Percentiles rank a stretch among this genome's conserved stretches.
phyloP scores from a whole-genome alignment of 2,113 vertebrate species.

The Australoheros scitulus region DNA sequence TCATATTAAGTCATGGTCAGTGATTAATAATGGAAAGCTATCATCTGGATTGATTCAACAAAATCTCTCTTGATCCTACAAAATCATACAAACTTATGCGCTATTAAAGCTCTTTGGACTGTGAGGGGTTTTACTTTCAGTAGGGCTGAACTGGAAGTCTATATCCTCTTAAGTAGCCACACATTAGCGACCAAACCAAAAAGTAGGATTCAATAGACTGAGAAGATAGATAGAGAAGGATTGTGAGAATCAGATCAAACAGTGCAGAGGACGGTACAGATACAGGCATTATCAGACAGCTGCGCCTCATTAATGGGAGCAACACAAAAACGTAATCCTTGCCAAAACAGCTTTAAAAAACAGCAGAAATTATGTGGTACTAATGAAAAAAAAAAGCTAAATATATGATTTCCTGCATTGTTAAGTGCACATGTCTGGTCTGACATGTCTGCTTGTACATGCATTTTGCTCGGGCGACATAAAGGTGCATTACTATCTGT shows the following conservation, averaged over 20 bases:
- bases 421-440: slow-evolving; percentile 14
- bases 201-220: slow-evolving; percentile 63
- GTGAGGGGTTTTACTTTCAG: slow-evolving; percentile 67
- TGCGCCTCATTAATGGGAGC: slow-evolving; percentile 60
- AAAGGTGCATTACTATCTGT: slow-evolving; percentile 11
- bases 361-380: slow-evolving; percentile 36
- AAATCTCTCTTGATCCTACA: slow-evolving; percentile 79
- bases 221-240: slow-evolving; percentile 65
- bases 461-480: slow-evolving; percentile 5
- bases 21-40: slow-evolving; percentile 78
- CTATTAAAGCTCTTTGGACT: slow-evolving; percentile 73
- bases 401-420: slow-evolving; percentile 25
- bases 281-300: slow-evolving; percentile 66
- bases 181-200: slow-evolving; percentile 55
- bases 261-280: slow-evolving; percentile 53
- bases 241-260: slow-evolving; percentile 68
- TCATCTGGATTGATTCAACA: slow-evolving; percentile 77
- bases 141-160: slow-evolving; percentile 52
- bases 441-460: slow-evolving; percentile 3
- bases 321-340: slow-evolving; percentile 70
- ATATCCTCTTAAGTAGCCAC: slow-evolving; percentile 77
- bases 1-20: slow-evolving; percentile 72
- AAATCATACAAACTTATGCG: slow-evolving; percentile 75
- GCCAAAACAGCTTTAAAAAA: slow-evolving; percentile 67
- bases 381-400: slow-evolving; percentile 49